phyloP scores from a whole-genome alignment of 2,113 vertebrate species.

The Microcebus tavaratra region DNA sequence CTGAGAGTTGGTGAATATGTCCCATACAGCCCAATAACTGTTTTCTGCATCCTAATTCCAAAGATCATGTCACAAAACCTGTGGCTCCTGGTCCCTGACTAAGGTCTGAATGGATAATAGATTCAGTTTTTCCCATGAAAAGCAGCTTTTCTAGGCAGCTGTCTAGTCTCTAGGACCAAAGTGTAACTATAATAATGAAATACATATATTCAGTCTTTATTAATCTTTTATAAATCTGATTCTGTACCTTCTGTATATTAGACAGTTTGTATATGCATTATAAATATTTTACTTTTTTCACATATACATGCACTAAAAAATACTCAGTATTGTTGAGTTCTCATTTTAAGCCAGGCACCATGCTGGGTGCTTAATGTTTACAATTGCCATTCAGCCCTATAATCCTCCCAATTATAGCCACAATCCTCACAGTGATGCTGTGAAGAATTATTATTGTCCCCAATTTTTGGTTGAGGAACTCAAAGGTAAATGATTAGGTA shows the following conservation, averaged over 20 bases:
- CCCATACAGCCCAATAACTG: background rate
- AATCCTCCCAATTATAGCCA: background rate
- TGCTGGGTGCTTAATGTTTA: slow-evolving; percentile 30
- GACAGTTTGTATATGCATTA: background rate
- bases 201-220: background rate
- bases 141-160: background rate
- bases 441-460: background rate
- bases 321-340: background rate
- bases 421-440: background rate
- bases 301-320: background rate
- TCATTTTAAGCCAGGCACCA: background rate
- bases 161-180: background rate
- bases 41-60: background rate
- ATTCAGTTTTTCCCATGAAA: background rate
- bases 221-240: background rate
- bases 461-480: background rate
- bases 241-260: background rate
- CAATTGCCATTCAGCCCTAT: background rate
- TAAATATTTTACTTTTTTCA: background rate
- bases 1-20: background rate
- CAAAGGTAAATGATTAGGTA: background rate
- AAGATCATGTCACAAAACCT: background rate
- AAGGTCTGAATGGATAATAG: background rate
- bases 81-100: background rate
- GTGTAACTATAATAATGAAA: background rate